Evolutionary conservation across 2,113 vertebrate genomes (phyloP), one percentile per base, ranked within the genome.

Genomic region (Osmerus eperlanus): DNA sequence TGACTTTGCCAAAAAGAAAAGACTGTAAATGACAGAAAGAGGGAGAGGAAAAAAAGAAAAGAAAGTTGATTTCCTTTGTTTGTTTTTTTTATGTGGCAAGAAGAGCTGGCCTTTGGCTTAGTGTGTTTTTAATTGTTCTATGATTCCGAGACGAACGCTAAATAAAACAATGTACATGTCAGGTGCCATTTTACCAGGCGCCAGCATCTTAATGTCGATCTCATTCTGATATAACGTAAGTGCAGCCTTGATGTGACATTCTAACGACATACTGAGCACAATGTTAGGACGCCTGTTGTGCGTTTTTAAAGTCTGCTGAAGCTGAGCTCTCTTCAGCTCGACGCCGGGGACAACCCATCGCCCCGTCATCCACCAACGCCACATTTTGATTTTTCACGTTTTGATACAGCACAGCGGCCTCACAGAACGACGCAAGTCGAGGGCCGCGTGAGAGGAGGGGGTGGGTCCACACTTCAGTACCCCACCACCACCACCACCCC

Each of bases 1-100:
- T 74, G 81, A 78, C 77, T 83, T 90, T 88, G 85, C 87, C 86
- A 88, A 89, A 88, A 76, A 64, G 0, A 25, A 67, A 65, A 70
- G 73, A 73, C 21, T 61, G 59, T 28, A 19, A 61, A 23, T 61
- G 59, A 25, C 23, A 15, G 25, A 56, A 56, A 18, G 54, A n/a
- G 5, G 4, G 8, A 62, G 69, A 70, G 66, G 76, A 64, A 71
- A 66, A 83, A 65, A 82, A 69, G 71, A 9, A 67, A 73, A 72
- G 70, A 74, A 55, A 59, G 72, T 82, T 65, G 63, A 60, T 75
- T 28, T 66, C 77, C 56, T 68, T 81, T 69, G 13, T 75, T 79
- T 71, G 19, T 72, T 78, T 64, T 75, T 82, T 72, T 16, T 23
- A 62, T 72, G 28, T 78, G 80, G 84, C 63, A 74, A 77, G 75